Evolutionary conservation across 2,113 vertebrate species (phyloP).

Genomic region (Proteles cristata): DNA sequence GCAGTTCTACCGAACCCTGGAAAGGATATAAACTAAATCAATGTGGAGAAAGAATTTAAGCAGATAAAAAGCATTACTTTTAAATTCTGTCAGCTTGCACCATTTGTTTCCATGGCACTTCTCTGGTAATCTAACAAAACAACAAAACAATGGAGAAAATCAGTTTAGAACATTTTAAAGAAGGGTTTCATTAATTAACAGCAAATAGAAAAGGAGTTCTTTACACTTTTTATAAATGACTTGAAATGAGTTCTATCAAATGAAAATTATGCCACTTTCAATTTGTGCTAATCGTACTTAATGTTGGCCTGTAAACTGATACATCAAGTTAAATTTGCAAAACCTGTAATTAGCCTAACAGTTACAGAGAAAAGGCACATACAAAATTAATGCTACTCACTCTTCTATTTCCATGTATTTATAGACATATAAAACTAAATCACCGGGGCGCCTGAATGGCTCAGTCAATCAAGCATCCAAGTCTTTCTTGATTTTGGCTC

Average conservation of each 20-base stretch:
- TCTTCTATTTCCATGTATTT: not conserved
- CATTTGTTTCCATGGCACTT: constrained; percentile 3
- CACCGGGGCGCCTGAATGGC: not conserved
- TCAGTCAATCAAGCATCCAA: not conserved
- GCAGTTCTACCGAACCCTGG: not conserved
- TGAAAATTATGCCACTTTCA: constrained; percentile 45
- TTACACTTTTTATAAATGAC: constrained; percentile 5
- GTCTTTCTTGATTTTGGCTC: not conserved
- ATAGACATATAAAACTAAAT: constrained; percentile 51
- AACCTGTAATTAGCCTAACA: constrained; percentile 7
- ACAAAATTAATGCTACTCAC: not conserved
- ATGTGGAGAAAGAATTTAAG: not conserved
- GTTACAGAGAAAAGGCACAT: constrained; percentile 13
- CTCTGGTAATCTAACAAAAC: not conserved
- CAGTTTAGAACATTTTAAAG: constrained; percentile 17
- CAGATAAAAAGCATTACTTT: constrained; percentile 38
- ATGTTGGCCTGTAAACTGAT: not conserved
- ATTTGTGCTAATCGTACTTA: not conserved
- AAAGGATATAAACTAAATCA: not conserved
- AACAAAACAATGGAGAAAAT: constrained; percentile 3
- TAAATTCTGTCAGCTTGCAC: not conserved
- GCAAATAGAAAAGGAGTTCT: constrained; percentile 13
- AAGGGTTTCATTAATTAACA: not conserved
- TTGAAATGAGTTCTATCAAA: not conserved
- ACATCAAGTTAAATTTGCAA: constrained; percentile 20